phyloP scores from a whole-genome alignment of 1,140 invertebrate genomes.

The Drosophila sucinea region DNA sequence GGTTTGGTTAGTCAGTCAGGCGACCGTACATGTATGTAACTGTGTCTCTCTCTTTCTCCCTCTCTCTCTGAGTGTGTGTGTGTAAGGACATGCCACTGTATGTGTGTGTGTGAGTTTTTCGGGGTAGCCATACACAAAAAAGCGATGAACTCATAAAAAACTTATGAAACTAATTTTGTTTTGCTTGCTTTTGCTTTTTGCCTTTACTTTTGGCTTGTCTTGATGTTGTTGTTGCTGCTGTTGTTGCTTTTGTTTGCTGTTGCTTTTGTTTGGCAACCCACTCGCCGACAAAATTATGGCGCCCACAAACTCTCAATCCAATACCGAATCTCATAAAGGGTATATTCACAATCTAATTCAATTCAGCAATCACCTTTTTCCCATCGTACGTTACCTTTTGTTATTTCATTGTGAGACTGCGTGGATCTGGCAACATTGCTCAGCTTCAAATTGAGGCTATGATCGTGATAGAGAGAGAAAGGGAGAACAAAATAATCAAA shows the following conservation, averaged over 20 bases:
- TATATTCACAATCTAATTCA: neutral
- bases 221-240: conserved; percentile 37
- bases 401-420: too few species aligned
- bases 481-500: too few species aligned
- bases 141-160: conserved; percentile 81
- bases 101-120: conserved; percentile 29
- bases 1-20: conserved; percentile 69
- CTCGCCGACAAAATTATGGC: conserved; percentile 50
- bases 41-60: conserved; percentile 29
- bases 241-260: conserved; percentile 24
- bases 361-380: too few species aligned
- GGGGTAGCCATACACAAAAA: conserved; percentile 63
- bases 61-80: conserved; percentile 10
- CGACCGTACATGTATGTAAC: conserved; percentile 42
- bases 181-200: conserved; percentile 77
- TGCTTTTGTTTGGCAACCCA: conserved; percentile 62
- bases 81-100: conserved; percentile 13
- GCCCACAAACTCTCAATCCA: conserved; percentile 31
- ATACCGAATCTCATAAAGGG: conserved; percentile 7
- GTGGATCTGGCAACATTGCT: too few species aligned
- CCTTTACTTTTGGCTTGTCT: conserved; percentile 65
- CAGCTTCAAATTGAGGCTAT: too few species aligned
- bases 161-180: conserved; percentile 82
- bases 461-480: too few species aligned
- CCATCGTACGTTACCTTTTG: too few species aligned